These are phyloP conservation scores for Clarias batrachus DNA, from an alignment of 2,113 vertebrate species.

Conservation along the genomic window DNA sequence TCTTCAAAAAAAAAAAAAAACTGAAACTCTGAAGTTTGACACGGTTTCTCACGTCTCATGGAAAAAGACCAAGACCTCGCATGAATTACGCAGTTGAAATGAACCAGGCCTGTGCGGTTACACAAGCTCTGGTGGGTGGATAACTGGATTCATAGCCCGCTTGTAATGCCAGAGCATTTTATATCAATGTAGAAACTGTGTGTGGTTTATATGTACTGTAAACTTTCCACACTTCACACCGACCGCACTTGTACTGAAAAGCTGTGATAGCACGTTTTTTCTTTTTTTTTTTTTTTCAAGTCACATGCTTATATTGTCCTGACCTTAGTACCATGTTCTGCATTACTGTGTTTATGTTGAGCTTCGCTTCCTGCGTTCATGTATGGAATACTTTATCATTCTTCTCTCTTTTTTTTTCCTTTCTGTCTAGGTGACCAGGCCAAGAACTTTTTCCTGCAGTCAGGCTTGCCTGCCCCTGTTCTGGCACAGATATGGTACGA, in stretches of 20 bases:
- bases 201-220: background rate
- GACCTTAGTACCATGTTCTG: background rate
- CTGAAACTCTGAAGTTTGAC: background rate
- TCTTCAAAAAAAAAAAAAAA: too few species aligned
- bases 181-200: background rate
- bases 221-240: background rate
- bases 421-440: slow-evolving; percentile 89
- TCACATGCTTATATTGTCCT: background rate
- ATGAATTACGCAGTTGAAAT: background rate
- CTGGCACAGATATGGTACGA: slow-evolving; percentile 97
- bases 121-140: slow-evolving; percentile 26
- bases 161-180: slow-evolving; percentile 1
- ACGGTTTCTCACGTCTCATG: background rate
- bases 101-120: background rate
- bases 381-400: background rate
- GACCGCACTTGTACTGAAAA: background rate
- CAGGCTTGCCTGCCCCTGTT: slow-evolving; percentile 93
- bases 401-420: slow-evolving; percentile 15
- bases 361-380: background rate
- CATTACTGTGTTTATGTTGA: background rate
- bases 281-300: background rate
- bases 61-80: background rate
- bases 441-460: slow-evolving; percentile 97
- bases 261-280: background rate
- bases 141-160: background rate